Evolutionary conservation across 2,888 invertebrate genomes (phyloP), one percentile per base, ranked within the genome.

Genomic region (Hydriomena furcata): DNA sequence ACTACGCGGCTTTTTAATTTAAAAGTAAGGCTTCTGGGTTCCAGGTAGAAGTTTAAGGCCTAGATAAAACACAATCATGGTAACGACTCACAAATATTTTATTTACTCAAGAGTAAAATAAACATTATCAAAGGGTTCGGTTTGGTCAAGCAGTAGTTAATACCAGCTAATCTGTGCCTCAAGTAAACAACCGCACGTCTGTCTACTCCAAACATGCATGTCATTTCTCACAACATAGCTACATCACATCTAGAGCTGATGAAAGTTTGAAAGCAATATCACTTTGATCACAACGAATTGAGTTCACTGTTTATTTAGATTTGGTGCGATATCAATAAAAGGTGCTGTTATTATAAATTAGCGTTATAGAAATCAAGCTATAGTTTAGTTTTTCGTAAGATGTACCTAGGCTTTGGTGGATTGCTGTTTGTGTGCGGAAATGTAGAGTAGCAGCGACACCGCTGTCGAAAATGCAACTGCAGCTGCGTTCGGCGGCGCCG

Each of bases 351-450:
- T n/a, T n/a, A n/a, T n/a, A 31, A 24, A 17, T 35, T 34, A 21
- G 6, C 12, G 24, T 5, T 24, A 1, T 8, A 32, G 24, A 7
- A 42, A 32, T n/a, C 20, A 41, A 31, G 41, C 25, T 5, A 45
- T 30, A 36, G 34, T 28, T 50, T 10, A 32, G 25, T n/a, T 12
- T 21, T 47, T 13, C 6, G 30, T 10, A 28, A 17, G 11, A 38
- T 38, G 50, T 72, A 72, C 68, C 67, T 71, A 66, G 55, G 58
- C 6, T 27, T 28, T 13, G 13, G 21, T 13, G 41, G 34, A 24
- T 47, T 12, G 40, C 47, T 53, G 58, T 31, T 43, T 41, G 56
- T 37, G 45, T 38, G 24, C 40, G 36, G 21, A 56, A 38, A 52
- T 52, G 63, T 47, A 55, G 52, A 45, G 35, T 48, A 43, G 55